Evolutionary conservation across 2,888 invertebrate species (phyloP).

Genomic region (Stegana nigrithorax): DNA sequence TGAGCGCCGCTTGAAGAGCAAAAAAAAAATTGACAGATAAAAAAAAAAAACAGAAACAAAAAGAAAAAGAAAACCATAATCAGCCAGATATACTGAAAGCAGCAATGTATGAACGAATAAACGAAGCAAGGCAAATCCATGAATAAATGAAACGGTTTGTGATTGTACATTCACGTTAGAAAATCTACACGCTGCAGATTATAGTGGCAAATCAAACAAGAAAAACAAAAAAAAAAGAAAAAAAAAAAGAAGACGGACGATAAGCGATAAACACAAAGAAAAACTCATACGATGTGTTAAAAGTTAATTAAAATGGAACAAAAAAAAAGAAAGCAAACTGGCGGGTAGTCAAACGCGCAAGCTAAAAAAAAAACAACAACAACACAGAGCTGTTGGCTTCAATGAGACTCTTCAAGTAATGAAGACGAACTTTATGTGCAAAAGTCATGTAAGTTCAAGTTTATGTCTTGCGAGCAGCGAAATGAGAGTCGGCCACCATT

Average conservation of each 20-base stretch:
- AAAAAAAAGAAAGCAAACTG: neutral
- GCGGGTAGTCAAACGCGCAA: neutral
- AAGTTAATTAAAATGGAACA: constrained; percentile 13
- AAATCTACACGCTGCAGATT: neutral
- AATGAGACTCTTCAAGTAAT: neutral
- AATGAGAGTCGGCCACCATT: neutral
- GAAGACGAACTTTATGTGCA: neutral
- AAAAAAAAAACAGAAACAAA: neutral
- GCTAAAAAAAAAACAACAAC: neutral
- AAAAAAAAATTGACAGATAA: neutral
- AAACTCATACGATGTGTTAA: neutral
- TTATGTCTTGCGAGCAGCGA: no score
- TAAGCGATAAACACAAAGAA: neutral
- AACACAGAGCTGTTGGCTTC: constrained; percentile 1
- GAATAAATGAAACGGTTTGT: neutral
- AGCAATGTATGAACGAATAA: neutral
- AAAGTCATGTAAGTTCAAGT: neutral
- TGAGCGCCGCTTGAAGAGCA: neutral
- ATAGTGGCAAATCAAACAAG: neutral
- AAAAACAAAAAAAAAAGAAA: neutral
- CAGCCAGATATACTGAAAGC: neutral
- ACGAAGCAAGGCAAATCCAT: no score
- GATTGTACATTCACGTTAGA: neutral
- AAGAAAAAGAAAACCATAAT: neutral
- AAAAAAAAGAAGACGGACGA: neutral